Evolutionary conservation across 2,113 vertebrate genomes (phyloP).

Genomic region (Collichthys lucidus): DNA sequence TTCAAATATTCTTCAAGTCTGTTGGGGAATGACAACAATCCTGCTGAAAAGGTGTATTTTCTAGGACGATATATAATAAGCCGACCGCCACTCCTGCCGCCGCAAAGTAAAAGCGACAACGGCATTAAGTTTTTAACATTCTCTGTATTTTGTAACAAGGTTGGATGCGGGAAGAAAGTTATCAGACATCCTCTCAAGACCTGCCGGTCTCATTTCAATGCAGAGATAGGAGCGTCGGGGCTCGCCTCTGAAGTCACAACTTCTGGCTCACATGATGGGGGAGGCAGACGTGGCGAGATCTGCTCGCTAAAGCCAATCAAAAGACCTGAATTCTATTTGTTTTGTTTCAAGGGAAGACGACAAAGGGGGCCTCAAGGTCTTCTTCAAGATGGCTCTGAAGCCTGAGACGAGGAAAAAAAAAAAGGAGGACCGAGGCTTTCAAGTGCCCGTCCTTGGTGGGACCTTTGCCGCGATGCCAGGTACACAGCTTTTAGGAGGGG

Average conservation of each 20-base stretch:
- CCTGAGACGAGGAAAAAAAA: constrained; percentile 79
- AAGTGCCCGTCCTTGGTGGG: constrained; percentile 91
- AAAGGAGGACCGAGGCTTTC: constrained; percentile 84
- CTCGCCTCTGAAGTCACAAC: constrained; percentile 81
- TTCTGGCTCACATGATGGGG: constrained; percentile 77
- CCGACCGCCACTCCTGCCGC: constrained; percentile 47
- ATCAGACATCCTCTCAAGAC: constrained; percentile 82
- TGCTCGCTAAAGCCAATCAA: constrained; percentile 83
- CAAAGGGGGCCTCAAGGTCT: constrained; percentile 94
- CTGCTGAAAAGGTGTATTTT: constrained; percentile 77
- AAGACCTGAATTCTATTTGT: constrained; percentile 89
- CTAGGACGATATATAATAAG: constrained; percentile 68
- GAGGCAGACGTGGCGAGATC: constrained; percentile 73
- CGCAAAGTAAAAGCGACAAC: constrained; percentile 44
- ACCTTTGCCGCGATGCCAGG: constrained; percentile 93
- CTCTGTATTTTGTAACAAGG: constrained; percentile 76
- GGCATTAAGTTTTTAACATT: constrained; percentile 76
- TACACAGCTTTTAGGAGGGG: constrained; percentile 82
- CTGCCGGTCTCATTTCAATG: constrained; percentile 80
- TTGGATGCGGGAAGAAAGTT: constrained; percentile 75
- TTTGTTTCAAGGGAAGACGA: constrained; percentile 95
- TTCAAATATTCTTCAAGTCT: constrained; percentile 65
- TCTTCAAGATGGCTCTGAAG: constrained; percentile 92
- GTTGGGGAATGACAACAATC: constrained; percentile 58
- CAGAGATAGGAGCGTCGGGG: constrained; percentile 70